Conservation (phyloP, 2,888 invertebrate genomes). For the Acanthosoma haemorrhoidale region DNA sequence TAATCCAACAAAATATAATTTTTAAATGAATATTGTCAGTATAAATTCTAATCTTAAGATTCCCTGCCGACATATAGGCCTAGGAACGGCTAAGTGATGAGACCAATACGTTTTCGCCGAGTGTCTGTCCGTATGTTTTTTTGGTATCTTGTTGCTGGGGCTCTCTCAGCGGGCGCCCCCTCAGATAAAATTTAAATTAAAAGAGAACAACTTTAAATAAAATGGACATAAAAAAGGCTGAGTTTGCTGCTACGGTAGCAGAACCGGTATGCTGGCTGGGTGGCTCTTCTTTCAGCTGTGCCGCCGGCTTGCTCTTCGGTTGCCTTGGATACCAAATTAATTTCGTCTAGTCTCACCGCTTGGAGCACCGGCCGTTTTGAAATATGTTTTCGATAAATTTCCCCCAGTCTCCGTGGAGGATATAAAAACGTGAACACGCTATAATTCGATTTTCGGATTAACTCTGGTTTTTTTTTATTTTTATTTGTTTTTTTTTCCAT, state of each 20-base stretch:
- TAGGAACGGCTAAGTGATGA: not conserved
- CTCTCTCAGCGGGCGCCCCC: too few relatives aligned
- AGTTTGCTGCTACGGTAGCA: slow-evolving; percentile 23
- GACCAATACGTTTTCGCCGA: not conserved
- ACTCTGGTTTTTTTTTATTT: too few relatives aligned
- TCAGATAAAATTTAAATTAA: slow-evolving; percentile 16
- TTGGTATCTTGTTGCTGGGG: too few relatives aligned
- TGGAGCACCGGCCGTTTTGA: too few relatives aligned
- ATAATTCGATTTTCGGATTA: not conserved
- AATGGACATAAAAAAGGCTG: slow-evolving; percentile 7
- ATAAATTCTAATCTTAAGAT: not conserved
- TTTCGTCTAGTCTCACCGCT: not conserved
- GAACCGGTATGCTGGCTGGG: not conserved
- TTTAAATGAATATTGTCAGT: not conserved
- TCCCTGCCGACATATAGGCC: not conserved
- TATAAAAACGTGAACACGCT: too few relatives aligned
- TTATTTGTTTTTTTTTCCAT: not conserved
- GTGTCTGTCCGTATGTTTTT: too few relatives aligned
- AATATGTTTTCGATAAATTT: slow-evolving; percentile 7
- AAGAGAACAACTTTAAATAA: slow-evolving; percentile 11
- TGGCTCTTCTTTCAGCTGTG: not conserved
- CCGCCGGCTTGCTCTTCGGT: not conserved
- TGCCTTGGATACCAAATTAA: too few relatives aligned
- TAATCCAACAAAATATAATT: not conserved
- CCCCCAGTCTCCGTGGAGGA: too few relatives aligned